Evolutionary conservation across 2,888 invertebrate species (phyloP), one percentile per base, ranked within the genome.

Genomic region (Apomyelois bistriatella): DNA sequence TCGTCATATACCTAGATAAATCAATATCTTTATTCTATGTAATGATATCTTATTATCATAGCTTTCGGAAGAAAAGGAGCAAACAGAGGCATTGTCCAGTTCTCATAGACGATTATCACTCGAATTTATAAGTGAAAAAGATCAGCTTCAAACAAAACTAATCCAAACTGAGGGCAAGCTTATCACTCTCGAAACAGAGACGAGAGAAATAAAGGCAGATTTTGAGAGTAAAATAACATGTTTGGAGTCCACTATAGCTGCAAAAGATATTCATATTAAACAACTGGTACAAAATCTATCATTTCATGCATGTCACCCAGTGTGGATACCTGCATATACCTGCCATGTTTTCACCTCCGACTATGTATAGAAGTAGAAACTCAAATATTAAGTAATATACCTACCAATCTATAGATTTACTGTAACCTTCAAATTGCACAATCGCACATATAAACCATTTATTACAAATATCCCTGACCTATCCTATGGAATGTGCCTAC

Each of bases 251-350:
- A 91, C 88, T 54, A 83, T 93, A 72, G 85, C 90, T 53, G 90
- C 91, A 36, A 93, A 93, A 87, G 91, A 92, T 63, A 86, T 85
- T 68, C 90, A 92, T 73, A 91, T 94, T 61, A 91, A 93, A 66
- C 92, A 92, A 82, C 82, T 93, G 91, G 93, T 93, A 91, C 64
- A 43, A 22, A 42, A 17, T 16, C 12, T 40, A 17, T 1, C 15
- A 8, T 22, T 38, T 13, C 9, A 28, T 35, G 49, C 48, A 53
- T 48, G 42, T 40, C 15, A 17, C 38, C 46, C 9, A 10, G 32
- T 46, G 32, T 46, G 9, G 10, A 30, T 13, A 6, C 28, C 15
- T 10, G 5, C 32, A 10, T 3, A 30, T 13, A 6, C 28, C 15
- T 10, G 5, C 32, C 8, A 32, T 4, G 30, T 30, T 32, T 32